Evolutionary conservation across 1,140 invertebrate species (phyloP), one percentile per base, ranked within the genome.

Genomic region (Trachymyrmex cornetzi): DNA sequence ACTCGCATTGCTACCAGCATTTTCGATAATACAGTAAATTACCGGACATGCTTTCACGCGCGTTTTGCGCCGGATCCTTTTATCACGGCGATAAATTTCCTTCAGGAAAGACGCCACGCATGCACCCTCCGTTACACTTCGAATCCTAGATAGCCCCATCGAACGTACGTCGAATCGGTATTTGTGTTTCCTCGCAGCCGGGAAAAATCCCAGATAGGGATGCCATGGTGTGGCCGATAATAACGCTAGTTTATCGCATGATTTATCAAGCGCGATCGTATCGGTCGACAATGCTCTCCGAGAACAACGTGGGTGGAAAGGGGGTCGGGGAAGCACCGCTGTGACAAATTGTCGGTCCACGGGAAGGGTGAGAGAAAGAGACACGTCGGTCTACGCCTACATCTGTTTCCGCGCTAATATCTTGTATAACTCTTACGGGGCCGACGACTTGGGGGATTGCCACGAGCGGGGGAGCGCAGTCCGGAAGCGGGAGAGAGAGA

Each of bases 201-300:
- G 44, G 27, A 82, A 82, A 74, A 24, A 59, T 19, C 38, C 63
- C 38, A 75, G 69, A 74, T 24, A 69, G 80, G 86, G 64, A 85
- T 66, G 61, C 71, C 66, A 34, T 30, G 48, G 38, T 59, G 34
- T 19, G 79, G 50, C 81, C 91, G 91, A 92, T 93, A 94, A 94
- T 94, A 91, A 92, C 89, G 91, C 88, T 85, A 89, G 88, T 93
- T 91, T 94, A 94, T 93, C 91, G 92, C 91, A 90, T 93, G 94
- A 94, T 94, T 94, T 94, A 94, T 94, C 94, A 94, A 92, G 91
- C 90, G 89, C 89, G 86, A 87, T 90, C 89, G 92, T 93, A 93
- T 93, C 93, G 89, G 80, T 91, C 88, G 72, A 79, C 91, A 30
- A 50, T 44, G 88, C 19, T 66, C 81, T 72, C 38, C 30, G 75